Percentiles rank a stretch among this genome's conserved stretches.
These are phyloP conservation scores for Phrynocephalus vlangalii DNA, from an alignment of 2,797 vertebrate genomes.

Conservation along the genomic window DNA sequence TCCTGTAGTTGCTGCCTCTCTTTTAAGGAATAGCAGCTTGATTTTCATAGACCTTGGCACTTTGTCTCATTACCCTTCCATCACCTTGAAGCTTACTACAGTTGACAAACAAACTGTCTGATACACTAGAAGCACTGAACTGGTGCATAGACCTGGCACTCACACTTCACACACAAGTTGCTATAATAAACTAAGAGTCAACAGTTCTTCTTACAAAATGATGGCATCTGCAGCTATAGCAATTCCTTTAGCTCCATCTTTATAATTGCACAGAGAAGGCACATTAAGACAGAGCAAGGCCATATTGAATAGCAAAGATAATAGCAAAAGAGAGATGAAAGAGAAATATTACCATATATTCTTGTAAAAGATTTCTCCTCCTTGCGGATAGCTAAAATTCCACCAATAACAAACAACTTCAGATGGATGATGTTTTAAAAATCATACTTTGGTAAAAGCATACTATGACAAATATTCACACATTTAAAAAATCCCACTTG, in stretches of 20 bases:
- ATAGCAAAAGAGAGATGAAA: background rate
- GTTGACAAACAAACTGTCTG: conserved; percentile 45
- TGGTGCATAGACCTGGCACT: background rate
- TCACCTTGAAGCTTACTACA: conserved; percentile 54
- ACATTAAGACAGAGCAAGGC: background rate
- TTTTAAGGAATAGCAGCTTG: conserved; percentile 39
- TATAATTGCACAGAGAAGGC: background rate
- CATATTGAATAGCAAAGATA: conserved; percentile 3
- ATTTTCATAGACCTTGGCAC: conserved; percentile 51
- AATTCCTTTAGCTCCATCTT: background rate
- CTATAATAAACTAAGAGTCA: conserved; percentile 36
- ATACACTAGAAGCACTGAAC: conserved; percentile 30
- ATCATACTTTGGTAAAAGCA: background rate
- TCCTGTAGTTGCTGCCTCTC: conserved; percentile 12
- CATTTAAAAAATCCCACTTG: background rate
- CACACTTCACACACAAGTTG: conserved; percentile 8
- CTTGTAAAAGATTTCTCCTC: background rate
- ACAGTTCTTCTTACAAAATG: background rate
- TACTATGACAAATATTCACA: background rate
- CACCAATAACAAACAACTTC: conserved; percentile 6
- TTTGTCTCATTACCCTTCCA: conserved; percentile 52
- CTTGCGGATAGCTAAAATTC: background rate
- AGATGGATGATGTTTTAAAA: background rate
- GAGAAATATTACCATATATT: background rate
- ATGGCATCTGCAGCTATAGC: background rate